Evolutionary conservation across 2,888 invertebrate species (phyloP).

Genomic region (Lithophane ornitopus): DNA sequence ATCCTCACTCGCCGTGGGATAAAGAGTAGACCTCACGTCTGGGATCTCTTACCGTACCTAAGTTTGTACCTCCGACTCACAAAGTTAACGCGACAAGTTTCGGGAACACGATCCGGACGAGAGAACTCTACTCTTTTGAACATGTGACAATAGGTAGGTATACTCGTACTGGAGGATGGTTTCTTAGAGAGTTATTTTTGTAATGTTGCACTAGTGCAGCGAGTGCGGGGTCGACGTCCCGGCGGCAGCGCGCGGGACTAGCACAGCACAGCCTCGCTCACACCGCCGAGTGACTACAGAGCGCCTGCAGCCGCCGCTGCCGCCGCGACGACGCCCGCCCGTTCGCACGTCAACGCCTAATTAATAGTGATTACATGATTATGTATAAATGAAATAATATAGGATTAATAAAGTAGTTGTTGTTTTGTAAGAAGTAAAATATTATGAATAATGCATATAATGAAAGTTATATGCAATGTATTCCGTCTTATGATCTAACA

Average conservation of each 20-base stretch:
- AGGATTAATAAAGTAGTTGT: slow-evolving; percentile 88
- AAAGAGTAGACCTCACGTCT: slow-evolving; percentile 75
- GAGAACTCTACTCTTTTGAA: slow-evolving; percentile 77
- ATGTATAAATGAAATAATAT: slow-evolving; percentile 82
- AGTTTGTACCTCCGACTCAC: slow-evolving; percentile 49
- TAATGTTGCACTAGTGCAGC: slow-evolving; percentile 79
- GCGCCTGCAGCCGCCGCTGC: slow-evolving; percentile 45
- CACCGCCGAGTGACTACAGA: not conserved
- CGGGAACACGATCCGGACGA: slow-evolving; percentile 59
- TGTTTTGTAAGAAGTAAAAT: slow-evolving; percentile 89
- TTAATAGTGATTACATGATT: slow-evolving; percentile 83
- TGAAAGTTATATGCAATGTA: slow-evolving; percentile 88
- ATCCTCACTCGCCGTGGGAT: slow-evolving; percentile 66
- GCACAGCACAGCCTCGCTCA: slow-evolving; percentile 4
- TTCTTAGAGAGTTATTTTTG: slow-evolving; percentile 85
- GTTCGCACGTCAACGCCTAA: slow-evolving; percentile 80
- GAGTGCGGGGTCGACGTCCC: slow-evolving; percentile 40
- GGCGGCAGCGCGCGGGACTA: slow-evolving; percentile 25
- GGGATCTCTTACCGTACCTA: slow-evolving; percentile 61
- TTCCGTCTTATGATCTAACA: slow-evolving; percentile 89
- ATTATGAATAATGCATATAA: slow-evolving; percentile 86
- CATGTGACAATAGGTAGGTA: slow-evolving; percentile 77
- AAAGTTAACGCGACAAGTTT: slow-evolving; percentile 48
- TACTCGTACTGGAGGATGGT: slow-evolving; percentile 73
- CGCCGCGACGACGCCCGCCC: slow-evolving; percentile 59